phyloP scores from a whole-genome alignment of 2,888 invertebrate species.

The Sussaba pulchella region DNA sequence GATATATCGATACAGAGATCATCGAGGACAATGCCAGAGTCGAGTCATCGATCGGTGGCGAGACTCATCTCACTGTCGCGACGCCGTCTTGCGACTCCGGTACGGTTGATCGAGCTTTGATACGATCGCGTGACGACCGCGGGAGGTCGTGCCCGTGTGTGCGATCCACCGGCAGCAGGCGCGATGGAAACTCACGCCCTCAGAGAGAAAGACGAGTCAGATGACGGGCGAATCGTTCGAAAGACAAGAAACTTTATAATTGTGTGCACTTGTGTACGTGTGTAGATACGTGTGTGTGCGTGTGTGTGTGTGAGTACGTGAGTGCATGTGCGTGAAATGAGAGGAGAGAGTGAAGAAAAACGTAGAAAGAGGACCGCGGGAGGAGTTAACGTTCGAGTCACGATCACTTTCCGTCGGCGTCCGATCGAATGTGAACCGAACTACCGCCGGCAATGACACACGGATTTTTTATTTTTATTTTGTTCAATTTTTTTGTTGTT shows the following conservation, averaged over 20 bases:
- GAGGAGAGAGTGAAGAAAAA: constrained; percentile 1
- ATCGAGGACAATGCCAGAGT: constrained; percentile 58
- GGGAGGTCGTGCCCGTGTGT: constrained; percentile 75
- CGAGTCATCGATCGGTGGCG: constrained; percentile 59
- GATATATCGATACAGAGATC: constrained; percentile 34
- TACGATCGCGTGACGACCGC: constrained; percentile 82
- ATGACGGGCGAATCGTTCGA: constrained; percentile 58
- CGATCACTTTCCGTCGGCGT: constrained; percentile 81
- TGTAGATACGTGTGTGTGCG: neutral
- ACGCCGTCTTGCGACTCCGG: constrained; percentile 37
- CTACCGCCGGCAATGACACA: constrained; percentile 78
- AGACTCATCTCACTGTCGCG: constrained; percentile 38
- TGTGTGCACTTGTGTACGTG: constrained; percentile 5
- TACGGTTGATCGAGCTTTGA: constrained; percentile 67
- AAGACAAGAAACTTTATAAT: constrained; percentile 54
- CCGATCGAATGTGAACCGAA: constrained; percentile 74
- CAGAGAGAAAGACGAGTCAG: constrained; percentile 51
- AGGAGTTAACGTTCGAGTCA: constrained; percentile 69
- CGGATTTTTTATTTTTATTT: constrained; percentile 23
- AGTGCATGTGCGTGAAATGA: constrained; percentile 1
- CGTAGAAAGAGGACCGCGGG: constrained; percentile 45
- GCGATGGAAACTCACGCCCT: constrained; percentile 65
- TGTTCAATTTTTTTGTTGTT: constrained; percentile 22
- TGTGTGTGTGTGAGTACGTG: too few relatives aligned
- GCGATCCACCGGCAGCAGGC: constrained; percentile 50